These are phyloP conservation scores for Enteromius viviparus DNA, from an alignment of 2,797 vertebrate genomes.

Conservation along the genomic window DNA sequence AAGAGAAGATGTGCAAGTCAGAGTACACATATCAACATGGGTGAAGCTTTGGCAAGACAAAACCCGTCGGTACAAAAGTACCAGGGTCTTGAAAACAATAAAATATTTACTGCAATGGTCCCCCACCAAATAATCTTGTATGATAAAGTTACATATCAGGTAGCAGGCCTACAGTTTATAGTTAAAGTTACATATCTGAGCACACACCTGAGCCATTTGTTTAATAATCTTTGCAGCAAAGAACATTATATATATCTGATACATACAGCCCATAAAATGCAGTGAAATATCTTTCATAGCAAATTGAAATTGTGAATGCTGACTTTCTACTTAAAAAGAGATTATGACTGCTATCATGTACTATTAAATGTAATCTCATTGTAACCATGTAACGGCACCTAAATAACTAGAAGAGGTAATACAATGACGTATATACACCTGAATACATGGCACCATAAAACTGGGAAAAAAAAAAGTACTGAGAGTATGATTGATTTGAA, in stretches of 20 bases:
- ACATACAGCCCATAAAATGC: conserved; percentile 24
- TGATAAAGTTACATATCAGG: conserved; percentile 36
- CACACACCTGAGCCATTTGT: conserved; percentile 42
- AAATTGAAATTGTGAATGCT: conserved; percentile 26
- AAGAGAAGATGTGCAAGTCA: conserved; percentile 36
- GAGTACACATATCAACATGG: conserved; percentile 29
- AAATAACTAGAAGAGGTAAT: not conserved
- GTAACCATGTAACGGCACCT: not conserved
- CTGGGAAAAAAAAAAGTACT: not conserved
- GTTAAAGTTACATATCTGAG: conserved; percentile 19
- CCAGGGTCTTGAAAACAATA: conserved; percentile 27
- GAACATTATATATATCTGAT: conserved; percentile 14
- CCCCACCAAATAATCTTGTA: conserved; percentile 30
- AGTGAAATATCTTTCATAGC: conserved; percentile 19
- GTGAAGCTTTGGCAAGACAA: conserved; percentile 49
- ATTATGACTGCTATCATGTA: conserved; percentile 28
- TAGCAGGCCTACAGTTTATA: conserved; percentile 13
- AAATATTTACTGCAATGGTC: conserved; percentile 55
- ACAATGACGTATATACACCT: not conserved
- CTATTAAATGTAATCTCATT: not conserved
- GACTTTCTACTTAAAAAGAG: conserved; percentile 18
- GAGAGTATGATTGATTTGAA: conserved; percentile 23
- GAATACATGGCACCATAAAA: conserved; percentile 12
- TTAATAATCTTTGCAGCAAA: conserved; percentile 46
- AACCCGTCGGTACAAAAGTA: conserved; percentile 14